Conservation (phyloP, 2,797 vertebrate species). For the Acipenser ruthenus region DNA sequence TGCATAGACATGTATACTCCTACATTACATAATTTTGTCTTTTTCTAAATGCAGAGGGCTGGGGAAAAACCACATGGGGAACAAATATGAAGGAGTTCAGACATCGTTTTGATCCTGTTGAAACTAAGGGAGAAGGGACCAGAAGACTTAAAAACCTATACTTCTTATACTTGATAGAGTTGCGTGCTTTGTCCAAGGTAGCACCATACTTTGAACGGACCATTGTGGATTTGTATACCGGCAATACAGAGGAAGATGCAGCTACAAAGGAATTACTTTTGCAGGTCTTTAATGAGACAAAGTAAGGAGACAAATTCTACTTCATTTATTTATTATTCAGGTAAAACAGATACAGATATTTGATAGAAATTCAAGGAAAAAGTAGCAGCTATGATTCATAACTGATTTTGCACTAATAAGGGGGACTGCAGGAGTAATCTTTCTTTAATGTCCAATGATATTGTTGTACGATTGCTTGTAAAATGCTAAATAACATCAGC, state of each 20-base stretch:
- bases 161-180: slow-evolving; percentile 89
- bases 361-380: too few species aligned
- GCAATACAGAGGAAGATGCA: slow-evolving; percentile 69
- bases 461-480: too few species aligned
- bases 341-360: too few species aligned
- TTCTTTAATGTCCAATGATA: too few species aligned
- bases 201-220: slow-evolving; percentile 84
- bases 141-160: slow-evolving; percentile 89
- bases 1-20: not conserved
- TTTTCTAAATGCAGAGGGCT: slow-evolving; percentile 61
- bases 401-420: too few species aligned
- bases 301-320: slow-evolving; percentile 49
- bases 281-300: slow-evolving; percentile 76
- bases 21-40: not conserved
- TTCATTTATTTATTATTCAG: too few species aligned
- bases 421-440: too few species aligned
- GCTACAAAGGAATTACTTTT: slow-evolving; percentile 80
- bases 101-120: slow-evolving; percentile 70
- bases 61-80: slow-evolving; percentile 80
- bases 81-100: slow-evolving; percentile 83
- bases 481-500: too few species aligned
- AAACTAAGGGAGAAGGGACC: slow-evolving; percentile 89
- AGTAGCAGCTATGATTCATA: too few species aligned
- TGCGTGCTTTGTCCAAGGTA: slow-evolving; percentile 85
- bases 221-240: slow-evolving; percentile 83